phyloP scores from a whole-genome alignment of 2,113 vertebrate species.

The Reinhardtius hippoglossoides region DNA sequence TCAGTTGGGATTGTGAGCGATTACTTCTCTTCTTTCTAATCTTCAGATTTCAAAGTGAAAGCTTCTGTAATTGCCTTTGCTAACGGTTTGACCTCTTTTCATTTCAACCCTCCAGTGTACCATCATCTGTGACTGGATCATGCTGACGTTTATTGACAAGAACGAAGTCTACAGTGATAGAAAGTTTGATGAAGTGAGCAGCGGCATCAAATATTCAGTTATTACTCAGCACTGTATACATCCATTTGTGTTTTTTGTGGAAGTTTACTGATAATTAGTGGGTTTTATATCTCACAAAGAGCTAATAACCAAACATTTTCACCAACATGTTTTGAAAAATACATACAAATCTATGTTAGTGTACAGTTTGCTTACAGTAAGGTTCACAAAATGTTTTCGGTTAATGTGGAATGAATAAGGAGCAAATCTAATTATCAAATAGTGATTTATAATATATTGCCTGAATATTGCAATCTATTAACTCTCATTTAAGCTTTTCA shows the following conservation, averaged over 20 bases:
- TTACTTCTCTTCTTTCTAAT: background rate
- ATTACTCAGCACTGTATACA: background rate
- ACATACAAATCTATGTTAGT: background rate
- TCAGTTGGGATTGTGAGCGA: constrained; percentile 91
- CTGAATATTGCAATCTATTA: too few species aligned
- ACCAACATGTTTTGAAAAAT: too few species aligned
- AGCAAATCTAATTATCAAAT: background rate
- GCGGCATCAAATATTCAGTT: background rate
- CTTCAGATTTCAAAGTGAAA: background rate
- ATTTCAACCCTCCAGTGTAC: constrained; percentile 83
- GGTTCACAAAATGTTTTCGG: too few species aligned
- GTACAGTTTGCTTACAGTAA: background rate
- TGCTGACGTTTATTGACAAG: constrained; percentile 93
- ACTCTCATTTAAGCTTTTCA: too few species aligned
- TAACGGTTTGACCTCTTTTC: background rate
- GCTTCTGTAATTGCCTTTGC: background rate
- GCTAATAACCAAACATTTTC: too few species aligned
- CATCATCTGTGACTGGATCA: constrained; percentile 94
- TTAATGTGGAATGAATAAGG: background rate
- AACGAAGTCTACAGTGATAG: constrained; percentile 88
- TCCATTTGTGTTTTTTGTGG: background rate
- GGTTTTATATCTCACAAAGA: background rate
- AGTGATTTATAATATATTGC: background rate
- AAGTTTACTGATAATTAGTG: background rate
- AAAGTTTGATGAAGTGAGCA: constrained; percentile 91